These are phyloP conservation scores for Tragelaphus imberbis DNA, from an alignment of 2,113 vertebrate species.

Conservation along the genomic window DNA sequence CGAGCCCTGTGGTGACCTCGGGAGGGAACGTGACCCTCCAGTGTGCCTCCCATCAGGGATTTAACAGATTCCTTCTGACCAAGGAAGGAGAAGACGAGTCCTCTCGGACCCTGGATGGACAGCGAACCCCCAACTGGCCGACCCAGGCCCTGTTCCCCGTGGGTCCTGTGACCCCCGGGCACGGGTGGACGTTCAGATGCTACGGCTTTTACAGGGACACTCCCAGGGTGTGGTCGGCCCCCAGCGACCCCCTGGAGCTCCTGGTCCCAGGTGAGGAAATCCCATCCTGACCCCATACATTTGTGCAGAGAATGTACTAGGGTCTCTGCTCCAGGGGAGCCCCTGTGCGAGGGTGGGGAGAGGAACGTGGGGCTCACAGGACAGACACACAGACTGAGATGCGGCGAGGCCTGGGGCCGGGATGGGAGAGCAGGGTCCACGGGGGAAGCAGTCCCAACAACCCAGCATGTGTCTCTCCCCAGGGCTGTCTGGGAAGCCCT, in stretches of 20 bases:
- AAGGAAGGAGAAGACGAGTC: rapidly evolving
- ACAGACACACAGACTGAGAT: too few species aligned
- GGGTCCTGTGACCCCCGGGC: rapidly evolving
- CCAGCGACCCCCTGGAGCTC: background rate
- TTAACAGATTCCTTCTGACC: background rate
- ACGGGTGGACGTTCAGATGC: background rate
- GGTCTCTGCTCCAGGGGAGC: too few species aligned
- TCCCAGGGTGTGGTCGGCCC: rapidly evolving
- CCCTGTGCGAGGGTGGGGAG: background rate
- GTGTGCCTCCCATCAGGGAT: rapidly evolving
- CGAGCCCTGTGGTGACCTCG: too few species aligned
- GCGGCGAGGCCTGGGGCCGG: too few species aligned
- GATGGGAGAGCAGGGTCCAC: rapidly evolving
- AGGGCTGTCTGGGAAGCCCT: too few species aligned
- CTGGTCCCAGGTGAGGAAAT: background rate
- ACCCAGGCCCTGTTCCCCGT: background rate
- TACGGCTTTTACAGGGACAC: rapidly evolving
- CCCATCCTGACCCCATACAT: rapidly evolving
- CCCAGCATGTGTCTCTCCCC: too few species aligned
- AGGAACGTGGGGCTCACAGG: too few species aligned
- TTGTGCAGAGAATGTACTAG: rapidly evolving
- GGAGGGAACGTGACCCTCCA: background rate
- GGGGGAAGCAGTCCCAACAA: too few species aligned
- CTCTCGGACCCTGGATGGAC: rapidly evolving
- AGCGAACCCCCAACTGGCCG: rapidly evolving